Conservation (phyloP, 30 jellyfish, hydroid and myxozoan genomes). For the Aurelia sp. region DNA sequence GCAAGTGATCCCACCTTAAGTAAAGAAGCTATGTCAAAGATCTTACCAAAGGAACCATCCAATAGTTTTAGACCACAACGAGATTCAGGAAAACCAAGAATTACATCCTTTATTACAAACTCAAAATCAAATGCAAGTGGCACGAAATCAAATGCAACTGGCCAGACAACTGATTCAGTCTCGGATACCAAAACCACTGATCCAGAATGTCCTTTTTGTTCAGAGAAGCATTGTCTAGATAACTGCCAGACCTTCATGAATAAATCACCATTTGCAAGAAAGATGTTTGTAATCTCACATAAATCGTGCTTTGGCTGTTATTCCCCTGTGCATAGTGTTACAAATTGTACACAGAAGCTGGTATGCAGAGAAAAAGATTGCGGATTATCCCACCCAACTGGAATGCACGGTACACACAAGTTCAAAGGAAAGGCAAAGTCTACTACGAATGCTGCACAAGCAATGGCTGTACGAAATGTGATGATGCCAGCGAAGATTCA, state of each 20-base stretch:
- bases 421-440: conserved; percentile 38
- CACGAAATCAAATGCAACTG: neutral
- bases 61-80: conserved; percentile 31
- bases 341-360: conserved; percentile 36
- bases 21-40: conserved; percentile 52
- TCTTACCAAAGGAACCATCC: conserved; percentile 24
- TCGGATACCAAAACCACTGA: conserved; percentile 26
- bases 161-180: conserved; percentile 32
- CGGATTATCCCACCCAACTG: conserved; percentile 34
- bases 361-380: conserved; percentile 66
- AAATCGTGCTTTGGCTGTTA: conserved; percentile 55
- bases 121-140: conserved; percentile 12
- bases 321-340: conserved; percentile 29
- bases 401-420: conserved; percentile 62
- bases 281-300: conserved; percentile 43
- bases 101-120: conserved; percentile 19
- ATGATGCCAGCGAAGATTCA: conserved; percentile 16
- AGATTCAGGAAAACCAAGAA: conserved; percentile 29
- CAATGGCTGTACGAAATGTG: conserved; percentile 41
- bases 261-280: conserved; percentile 40
- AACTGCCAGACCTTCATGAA: conserved; percentile 31
- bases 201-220: conserved; percentile 42
- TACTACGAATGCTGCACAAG: conserved; percentile 25
- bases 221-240: conserved; percentile 52
- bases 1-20: conserved; percentile 52